Percentiles rank a stretch among this genome's conserved stretches.
phyloP scores from a whole-genome alignment of 2,888 invertebrate species.

The Eurytoma californica region DNA sequence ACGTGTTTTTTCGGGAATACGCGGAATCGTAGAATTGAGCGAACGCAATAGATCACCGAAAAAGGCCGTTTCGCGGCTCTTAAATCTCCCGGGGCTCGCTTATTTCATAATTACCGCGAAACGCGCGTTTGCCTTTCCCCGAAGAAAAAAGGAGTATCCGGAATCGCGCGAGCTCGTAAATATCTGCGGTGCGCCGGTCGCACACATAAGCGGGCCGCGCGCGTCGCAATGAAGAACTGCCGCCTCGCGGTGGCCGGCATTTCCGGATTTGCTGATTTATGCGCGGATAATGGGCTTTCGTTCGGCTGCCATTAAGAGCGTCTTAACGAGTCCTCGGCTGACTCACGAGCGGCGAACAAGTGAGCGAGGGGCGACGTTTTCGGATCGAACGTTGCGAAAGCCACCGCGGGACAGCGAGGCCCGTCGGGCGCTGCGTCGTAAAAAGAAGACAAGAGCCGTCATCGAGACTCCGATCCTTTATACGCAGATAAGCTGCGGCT shows the following conservation, averaged over 20 bases:
- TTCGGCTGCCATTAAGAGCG: slow-evolving; percentile 31
- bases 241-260: slow-evolving; percentile 36
- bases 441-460: slow-evolving; percentile 40
- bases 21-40: slow-evolving; percentile 13
- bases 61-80: not conserved
- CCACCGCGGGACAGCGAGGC: not conserved
- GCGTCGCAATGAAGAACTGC: slow-evolving; percentile 35
- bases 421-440: slow-evolving; percentile 29
- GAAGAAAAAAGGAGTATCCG: slow-evolving; percentile 19
- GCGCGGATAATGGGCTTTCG: slow-evolving; percentile 42
- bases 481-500: slow-evolving; percentile 21
- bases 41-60: slow-evolving; percentile 46
- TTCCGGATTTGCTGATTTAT: slow-evolving; percentile 58
- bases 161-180: slow-evolving; percentile 44
- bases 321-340: slow-evolving; percentile 34
- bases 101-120: slow-evolving; percentile 50
- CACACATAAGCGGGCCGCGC: slow-evolving; percentile 12
- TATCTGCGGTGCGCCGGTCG: slow-evolving; percentile 16
- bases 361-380: slow-evolving; percentile 20
- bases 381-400: not conserved
- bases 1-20: not conserved
- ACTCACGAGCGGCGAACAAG: slow-evolving; percentile 33
- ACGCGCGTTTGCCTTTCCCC: slow-evolving; percentile 19
- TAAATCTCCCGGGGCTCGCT: slow-evolving; percentile 32
- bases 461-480: slow-evolving; percentile 35